These are phyloP conservation scores for Anodontia alba DNA, from an alignment of 2,888 invertebrate genomes.

Conservation along the genomic window DNA sequence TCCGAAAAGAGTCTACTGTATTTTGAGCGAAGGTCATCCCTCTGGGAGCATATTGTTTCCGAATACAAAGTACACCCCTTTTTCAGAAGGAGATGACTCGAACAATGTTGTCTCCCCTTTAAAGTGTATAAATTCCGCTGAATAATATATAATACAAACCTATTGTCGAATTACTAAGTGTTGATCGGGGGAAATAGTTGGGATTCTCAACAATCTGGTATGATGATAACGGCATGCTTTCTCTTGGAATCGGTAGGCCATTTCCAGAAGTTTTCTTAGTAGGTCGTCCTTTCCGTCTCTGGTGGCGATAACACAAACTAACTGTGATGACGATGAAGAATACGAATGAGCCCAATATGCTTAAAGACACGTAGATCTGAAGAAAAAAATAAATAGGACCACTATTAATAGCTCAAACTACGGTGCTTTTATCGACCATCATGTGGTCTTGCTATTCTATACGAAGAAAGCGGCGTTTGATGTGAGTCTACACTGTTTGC, in stretches of 20 bases:
- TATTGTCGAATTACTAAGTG: not conserved
- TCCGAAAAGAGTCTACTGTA: too few species aligned
- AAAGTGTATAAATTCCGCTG: too few species aligned
- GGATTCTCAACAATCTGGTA: constrained; percentile 72
- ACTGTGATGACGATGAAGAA: constrained; percentile 32
- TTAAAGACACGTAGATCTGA: not conserved
- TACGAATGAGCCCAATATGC: constrained; percentile 15
- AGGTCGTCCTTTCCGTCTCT: constrained; percentile 15
- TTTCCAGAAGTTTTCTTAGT: constrained; percentile 11
- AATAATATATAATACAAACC: not conserved
- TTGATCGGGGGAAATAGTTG: constrained; percentile 49
- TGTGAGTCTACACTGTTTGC: too few species aligned
- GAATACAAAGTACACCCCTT: too few species aligned
- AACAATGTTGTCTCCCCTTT: too few species aligned
- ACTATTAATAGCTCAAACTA: too few species aligned
- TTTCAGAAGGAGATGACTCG: too few species aligned
- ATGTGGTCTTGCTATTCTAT: too few species aligned
- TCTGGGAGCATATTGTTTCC: too few species aligned
- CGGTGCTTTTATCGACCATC: too few species aligned
- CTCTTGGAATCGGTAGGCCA: constrained; percentile 32
- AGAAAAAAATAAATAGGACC: not conserved
- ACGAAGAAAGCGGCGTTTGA: too few species aligned
- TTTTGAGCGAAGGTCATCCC: too few species aligned
- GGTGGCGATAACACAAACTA: constrained; percentile 28
- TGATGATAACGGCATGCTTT: constrained; percentile 64